These are phyloP conservation scores for Ptychoptera albimana DNA, from an alignment of 2,888 invertebrate species.

Conservation along the genomic window DNA sequence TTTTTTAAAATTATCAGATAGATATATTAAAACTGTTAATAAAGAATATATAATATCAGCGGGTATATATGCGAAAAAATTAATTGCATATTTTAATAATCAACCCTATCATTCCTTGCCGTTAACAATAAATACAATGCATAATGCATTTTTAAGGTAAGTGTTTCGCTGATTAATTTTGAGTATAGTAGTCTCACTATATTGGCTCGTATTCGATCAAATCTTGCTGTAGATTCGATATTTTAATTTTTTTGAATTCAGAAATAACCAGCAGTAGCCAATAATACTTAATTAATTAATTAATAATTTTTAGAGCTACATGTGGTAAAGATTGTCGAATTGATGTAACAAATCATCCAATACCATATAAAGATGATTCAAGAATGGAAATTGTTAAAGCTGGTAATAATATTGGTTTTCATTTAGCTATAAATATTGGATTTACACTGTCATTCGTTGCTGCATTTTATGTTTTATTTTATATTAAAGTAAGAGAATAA, in stretches of 20 bases:
- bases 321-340: constrained; percentile 14
- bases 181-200: no score
- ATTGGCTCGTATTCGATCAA: no score
- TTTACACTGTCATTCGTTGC: constrained; percentile 56
- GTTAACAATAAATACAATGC: constrained; percentile 42
- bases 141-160: constrained; percentile 34
- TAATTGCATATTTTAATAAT: constrained; percentile 61
- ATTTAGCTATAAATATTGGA: constrained; percentile 45
- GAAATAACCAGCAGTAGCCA: no score
- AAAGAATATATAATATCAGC: constrained; percentile 40
- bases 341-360: constrained; percentile 46
- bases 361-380: constrained; percentile 43
- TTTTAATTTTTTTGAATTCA: no score
- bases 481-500: constrained; percentile 32
- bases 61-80: constrained; percentile 25
- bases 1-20: no score
- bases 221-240: no score
- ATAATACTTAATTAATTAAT: no score
- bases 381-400: constrained; percentile 25
- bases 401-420: constrained; percentile 33
- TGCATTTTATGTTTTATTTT: constrained; percentile 41
- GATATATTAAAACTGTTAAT: no score
- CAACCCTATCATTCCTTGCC: constrained; percentile 62
- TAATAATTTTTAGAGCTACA: no score
- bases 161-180: no score